Percentiles rank a stretch among this genome's conserved stretches.
phyloP scores from a whole-genome alignment of 2,113 vertebrate genomes.

The Tragulus kanchil region DNA sequence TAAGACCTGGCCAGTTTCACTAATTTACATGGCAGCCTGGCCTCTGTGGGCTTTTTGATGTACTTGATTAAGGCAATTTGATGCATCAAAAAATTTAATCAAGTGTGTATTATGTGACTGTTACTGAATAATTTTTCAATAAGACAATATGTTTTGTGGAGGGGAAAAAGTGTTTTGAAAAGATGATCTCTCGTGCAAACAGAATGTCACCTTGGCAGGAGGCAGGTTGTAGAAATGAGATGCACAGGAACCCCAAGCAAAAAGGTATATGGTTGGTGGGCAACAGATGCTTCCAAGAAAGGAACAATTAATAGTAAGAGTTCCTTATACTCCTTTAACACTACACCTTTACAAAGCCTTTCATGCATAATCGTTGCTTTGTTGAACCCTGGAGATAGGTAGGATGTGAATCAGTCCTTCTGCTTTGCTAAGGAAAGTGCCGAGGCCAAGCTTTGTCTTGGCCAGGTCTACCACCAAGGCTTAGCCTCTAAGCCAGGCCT shows the following conservation, averaged over 20 bases:
- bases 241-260: not conserved
- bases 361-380: not conserved
- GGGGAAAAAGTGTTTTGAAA: not conserved
- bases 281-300: not conserved
- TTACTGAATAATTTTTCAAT: not conserved
- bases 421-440: slow-evolving; percentile 5
- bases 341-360: not conserved
- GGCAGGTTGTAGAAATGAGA: not conserved
- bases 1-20: not conserved
- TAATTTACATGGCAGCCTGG: not conserved
- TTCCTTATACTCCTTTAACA: not conserved
- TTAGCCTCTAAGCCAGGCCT: not conserved
- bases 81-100: not conserved
- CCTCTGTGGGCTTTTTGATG: not conserved
- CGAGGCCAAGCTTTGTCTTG: not conserved
- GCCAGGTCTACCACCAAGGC: not conserved
- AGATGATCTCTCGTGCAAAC: not conserved
- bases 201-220: not conserved
- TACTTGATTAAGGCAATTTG: not conserved
- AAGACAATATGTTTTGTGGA: not conserved
- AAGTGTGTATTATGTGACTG: not conserved
- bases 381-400: not conserved
- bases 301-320: not conserved
- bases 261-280: not conserved
- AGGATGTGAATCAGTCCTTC: not conserved